phyloP scores from a whole-genome alignment of 1,140 invertebrate species.

The Spodoptera litura region DNA sequence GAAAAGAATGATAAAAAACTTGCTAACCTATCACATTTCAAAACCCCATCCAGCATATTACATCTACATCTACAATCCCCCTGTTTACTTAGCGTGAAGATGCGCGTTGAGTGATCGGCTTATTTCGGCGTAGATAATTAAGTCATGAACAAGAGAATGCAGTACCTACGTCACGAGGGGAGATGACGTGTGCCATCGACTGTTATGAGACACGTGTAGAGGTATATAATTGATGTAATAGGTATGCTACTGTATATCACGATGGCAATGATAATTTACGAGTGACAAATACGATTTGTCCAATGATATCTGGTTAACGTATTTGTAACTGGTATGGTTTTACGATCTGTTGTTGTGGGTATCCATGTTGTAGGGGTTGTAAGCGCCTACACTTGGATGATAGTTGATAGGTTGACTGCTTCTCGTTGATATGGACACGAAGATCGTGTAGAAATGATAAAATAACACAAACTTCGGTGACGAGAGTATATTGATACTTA shows the following conservation, averaged over 20 bases:
- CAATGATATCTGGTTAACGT: too few relatives aligned
- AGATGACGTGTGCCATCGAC: conserved; percentile 33
- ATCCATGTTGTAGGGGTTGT: too few relatives aligned
- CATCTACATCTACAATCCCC: conserved; percentile 44
- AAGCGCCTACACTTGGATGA: too few relatives aligned
- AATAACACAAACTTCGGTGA: too few relatives aligned
- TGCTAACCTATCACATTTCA: background rate
- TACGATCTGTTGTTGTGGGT: too few relatives aligned
- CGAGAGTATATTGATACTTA: too few relatives aligned
- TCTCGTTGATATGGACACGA: too few relatives aligned
- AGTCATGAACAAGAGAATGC: conserved; percentile 62
- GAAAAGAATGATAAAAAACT: too few relatives aligned
- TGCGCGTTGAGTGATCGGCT: conserved; percentile 80
- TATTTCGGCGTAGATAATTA: conserved; percentile 81
- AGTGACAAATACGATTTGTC: too few relatives aligned
- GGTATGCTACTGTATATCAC: background rate
- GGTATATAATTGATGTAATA: background rate
- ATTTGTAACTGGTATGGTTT: too few relatives aligned
- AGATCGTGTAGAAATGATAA: too few relatives aligned
- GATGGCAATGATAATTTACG: background rate
- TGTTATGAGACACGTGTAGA: background rate
- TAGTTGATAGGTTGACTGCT: too few relatives aligned
- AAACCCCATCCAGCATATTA: conserved; percentile 44
- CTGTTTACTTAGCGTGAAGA: conserved; percentile 77
- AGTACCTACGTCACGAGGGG: conserved; percentile 26